Evolutionary conservation across 2,113 vertebrate genomes (phyloP), one percentile per base, ranked within the genome.

Genomic region (Halichoerus grypus): DNA sequence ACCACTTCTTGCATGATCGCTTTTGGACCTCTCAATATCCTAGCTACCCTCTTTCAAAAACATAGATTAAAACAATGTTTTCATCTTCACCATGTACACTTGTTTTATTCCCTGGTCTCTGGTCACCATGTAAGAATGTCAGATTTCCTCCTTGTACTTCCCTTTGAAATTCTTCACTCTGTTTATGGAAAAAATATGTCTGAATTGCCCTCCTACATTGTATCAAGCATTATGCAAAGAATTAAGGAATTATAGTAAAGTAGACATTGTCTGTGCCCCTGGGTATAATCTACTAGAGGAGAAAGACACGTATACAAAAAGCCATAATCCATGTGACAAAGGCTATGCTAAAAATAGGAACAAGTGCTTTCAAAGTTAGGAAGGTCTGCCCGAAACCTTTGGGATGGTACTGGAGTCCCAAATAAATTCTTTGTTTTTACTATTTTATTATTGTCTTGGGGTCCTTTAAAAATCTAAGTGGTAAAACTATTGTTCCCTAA

Each of bases 381-480:
- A 28, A 16, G 76, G 10, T 55, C 24, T 42, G 46, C 36, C n/a
- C 1, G 61, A n/a, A 82, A 31, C 77, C 74, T 88, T 88, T 46
- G 91, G 19, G 39, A 31, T 31, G 57, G 53, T 26, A 26, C 26
- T 49, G 13, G 65, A 88, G 49, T 91, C 12, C 51, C 53, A 53
- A 71, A 36, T 28, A 36, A 61, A 51, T 76, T 61, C 18, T 69
- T 91, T 28, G 36, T 46, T 69, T 74, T 57, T 31, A 63, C 15
- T 88, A 31, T 85, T 88, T 76, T 72, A 74, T 61, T 97, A 77
- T 87, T 88, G 84, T 95, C 26, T 87, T 77, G 26, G 74, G 9
- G 19, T 53, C 33, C 5, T 72, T 89, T 72, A 14, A 76, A n/a
- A 39, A 57, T 80, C 74, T 77, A 33, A 69, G 65, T 61, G n/a